A percentile compares a stretch with the other conserved stretches of the same genome.
Evolutionary conservation across 2,113 vertebrate genomes (phyloP).

Genomic region (Sapayoa aenigma): DNA sequence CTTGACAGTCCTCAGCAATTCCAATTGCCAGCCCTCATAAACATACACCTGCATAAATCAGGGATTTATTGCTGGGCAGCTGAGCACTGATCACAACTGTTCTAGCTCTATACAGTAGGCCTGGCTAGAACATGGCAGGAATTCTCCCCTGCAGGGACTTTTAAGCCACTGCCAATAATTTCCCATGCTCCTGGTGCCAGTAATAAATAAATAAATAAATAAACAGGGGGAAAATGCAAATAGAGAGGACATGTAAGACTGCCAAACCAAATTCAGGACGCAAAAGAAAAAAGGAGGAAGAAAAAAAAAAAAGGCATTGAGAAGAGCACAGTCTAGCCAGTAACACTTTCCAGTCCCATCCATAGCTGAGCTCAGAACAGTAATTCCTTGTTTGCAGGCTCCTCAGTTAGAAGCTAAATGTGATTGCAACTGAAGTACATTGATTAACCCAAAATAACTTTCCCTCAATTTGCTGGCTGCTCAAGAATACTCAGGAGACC

Average conservation of each 20-base stretch:
- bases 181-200: conserved; percentile 22
- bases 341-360: conserved; percentile 60
- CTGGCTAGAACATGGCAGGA: conserved; percentile 33
- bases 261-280: conserved; percentile 16
- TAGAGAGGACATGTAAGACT: background rate
- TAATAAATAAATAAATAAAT: conserved; percentile 39
- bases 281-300: background rate
- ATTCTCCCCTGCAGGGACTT: conserved; percentile 44
- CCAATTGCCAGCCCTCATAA: background rate
- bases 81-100: conserved; percentile 1
- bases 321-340: conserved; percentile 32
- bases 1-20: background rate
- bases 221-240: background rate
- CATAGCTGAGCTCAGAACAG: conserved; percentile 43
- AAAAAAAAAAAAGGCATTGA: background rate
- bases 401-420: conserved; percentile 66
- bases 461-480: conserved; percentile 68
- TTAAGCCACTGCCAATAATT: conserved; percentile 50
- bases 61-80: conserved; percentile 19
- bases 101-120: conserved; percentile 33
- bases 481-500: conserved; percentile 69
- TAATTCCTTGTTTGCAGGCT: conserved; percentile 62
- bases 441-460: conserved; percentile 74
- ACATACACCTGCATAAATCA: background rate
- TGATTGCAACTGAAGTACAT: conserved; percentile 67